These are phyloP conservation scores for Homarus gammarus DNA, from an alignment of 2,888 invertebrate genomes.

Conservation along the genomic window DNA sequence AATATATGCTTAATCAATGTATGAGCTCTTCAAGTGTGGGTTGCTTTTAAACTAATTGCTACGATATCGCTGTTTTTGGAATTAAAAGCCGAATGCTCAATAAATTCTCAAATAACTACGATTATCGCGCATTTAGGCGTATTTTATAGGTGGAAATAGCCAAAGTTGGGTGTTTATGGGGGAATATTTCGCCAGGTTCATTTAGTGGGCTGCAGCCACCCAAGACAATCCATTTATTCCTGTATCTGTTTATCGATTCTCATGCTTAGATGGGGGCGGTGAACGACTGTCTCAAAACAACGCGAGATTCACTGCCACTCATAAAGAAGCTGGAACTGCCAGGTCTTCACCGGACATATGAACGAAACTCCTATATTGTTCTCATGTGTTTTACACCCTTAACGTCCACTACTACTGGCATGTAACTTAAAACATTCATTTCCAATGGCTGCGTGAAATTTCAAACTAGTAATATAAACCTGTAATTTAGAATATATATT, in stretches of 20 bases:
- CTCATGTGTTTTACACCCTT: no score
- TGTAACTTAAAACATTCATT: no score
- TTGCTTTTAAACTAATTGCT: conserved; percentile 50
- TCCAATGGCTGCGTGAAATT: no score
- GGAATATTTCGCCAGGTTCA: conserved; percentile 49
- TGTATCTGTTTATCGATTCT: conserved; percentile 1
- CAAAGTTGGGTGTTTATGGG: conserved; percentile 51
- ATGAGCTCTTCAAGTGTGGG: neutral
- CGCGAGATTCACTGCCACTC: no score
- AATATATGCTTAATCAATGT: neutral
- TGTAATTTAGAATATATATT: no score
- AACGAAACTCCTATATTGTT: no score
- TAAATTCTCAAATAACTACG: conserved; percentile 57
- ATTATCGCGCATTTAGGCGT: conserved; percentile 48
- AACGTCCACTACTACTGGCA: no score
- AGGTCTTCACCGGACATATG: no score
- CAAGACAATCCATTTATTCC: conserved; percentile 21
- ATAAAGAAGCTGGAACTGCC: no score
- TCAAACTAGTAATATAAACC: no score
- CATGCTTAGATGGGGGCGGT: no score
- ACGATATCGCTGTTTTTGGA: conserved; percentile 39
- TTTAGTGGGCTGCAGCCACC: conserved; percentile 30
- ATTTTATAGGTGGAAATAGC: conserved; percentile 54
- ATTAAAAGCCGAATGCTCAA: conserved; percentile 51
- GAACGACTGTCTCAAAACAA: no score